These are phyloP conservation scores for Maccullochella peelii DNA, from an alignment of 2,113 vertebrate species.

Conservation along the genomic window DNA sequence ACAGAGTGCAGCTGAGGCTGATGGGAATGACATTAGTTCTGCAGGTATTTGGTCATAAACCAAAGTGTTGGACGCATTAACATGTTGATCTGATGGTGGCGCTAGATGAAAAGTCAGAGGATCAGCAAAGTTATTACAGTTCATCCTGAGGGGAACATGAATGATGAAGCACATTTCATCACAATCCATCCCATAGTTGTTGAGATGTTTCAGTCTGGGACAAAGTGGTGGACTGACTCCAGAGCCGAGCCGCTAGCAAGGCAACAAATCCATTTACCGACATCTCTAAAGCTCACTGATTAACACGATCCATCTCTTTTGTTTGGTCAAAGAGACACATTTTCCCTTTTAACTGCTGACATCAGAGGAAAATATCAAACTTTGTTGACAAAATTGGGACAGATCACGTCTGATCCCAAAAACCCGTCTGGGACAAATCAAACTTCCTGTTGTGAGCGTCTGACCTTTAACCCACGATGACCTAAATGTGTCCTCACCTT, in stretches of 20 bases:
- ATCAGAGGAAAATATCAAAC: not conserved
- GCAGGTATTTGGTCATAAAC: too few relatives aligned
- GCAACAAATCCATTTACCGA: not conserved
- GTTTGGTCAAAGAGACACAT: not conserved
- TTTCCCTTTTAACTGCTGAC: not conserved
- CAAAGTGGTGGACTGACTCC: not conserved
- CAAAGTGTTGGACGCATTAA: too few relatives aligned
- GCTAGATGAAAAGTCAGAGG: too few relatives aligned
- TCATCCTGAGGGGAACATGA: too few relatives aligned
- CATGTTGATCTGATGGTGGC: too few relatives aligned
- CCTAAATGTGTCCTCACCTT: slow-evolving; percentile 84
- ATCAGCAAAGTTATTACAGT: too few relatives aligned
- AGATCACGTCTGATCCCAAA: not conserved
- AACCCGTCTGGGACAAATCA: not conserved
- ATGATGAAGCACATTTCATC: too few relatives aligned
- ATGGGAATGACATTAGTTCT: too few relatives aligned
- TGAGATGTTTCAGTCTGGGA: not conserved
- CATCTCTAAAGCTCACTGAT: not conserved
- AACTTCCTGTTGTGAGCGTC: not conserved
- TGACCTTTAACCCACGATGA: not conserved
- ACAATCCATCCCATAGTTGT: not conserved
- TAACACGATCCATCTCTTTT: not conserved
- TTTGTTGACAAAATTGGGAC: too few relatives aligned
- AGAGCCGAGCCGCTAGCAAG: not conserved
- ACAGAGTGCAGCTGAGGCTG: too few relatives aligned